A percentile compares a stretch with the other conserved stretches of the same genome.
phyloP scores from a whole-genome alignment of 1,140 invertebrate genomes.

The Neoseiulus cucumeris region DNA sequence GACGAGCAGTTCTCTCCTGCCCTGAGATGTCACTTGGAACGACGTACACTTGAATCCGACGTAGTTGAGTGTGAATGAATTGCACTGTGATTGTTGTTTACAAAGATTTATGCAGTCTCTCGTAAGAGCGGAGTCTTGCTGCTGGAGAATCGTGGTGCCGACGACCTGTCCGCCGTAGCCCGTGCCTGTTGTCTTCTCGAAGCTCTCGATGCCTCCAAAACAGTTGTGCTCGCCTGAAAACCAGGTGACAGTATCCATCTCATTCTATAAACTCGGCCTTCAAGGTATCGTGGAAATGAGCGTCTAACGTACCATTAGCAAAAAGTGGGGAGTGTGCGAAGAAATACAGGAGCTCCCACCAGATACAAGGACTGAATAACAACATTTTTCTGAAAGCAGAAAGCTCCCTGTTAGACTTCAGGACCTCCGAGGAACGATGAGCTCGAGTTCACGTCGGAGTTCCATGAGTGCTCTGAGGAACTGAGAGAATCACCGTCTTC shows the following conservation, averaged over 20 bases:
- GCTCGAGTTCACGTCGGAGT: too few relatives aligned
- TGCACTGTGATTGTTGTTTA: constrained; percentile 28
- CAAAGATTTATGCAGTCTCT: constrained; percentile 31
- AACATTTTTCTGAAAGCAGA: not conserved
- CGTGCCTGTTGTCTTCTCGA: constrained; percentile 29
- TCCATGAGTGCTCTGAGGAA: too few relatives aligned
- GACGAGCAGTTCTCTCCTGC: constrained; percentile 25
- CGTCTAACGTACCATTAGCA: not conserved
- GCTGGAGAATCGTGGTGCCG: constrained; percentile 24
- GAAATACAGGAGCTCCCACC: not conserved
- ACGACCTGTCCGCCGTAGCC: constrained; percentile 21
- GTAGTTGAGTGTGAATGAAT: constrained; percentile 31
- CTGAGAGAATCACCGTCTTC: too few relatives aligned
- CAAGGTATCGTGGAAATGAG: not conserved
- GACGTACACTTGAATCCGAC: constrained; percentile 27
- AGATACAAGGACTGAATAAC: not conserved
- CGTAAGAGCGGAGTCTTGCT: constrained; percentile 29
- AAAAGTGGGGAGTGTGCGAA: constrained; percentile 5
- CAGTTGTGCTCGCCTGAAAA: constrained; percentile 21
- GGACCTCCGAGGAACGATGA: too few relatives aligned
- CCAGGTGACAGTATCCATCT: not conserved
- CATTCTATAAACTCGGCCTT: not conserved
- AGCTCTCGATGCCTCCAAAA: constrained; percentile 33
- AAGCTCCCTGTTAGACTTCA: too few relatives aligned
- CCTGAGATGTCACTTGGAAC: constrained; percentile 21